Base-by-base conservation (phyloP, 2,888 invertebrate species). In the Andrena chrysosceles region DNA sequence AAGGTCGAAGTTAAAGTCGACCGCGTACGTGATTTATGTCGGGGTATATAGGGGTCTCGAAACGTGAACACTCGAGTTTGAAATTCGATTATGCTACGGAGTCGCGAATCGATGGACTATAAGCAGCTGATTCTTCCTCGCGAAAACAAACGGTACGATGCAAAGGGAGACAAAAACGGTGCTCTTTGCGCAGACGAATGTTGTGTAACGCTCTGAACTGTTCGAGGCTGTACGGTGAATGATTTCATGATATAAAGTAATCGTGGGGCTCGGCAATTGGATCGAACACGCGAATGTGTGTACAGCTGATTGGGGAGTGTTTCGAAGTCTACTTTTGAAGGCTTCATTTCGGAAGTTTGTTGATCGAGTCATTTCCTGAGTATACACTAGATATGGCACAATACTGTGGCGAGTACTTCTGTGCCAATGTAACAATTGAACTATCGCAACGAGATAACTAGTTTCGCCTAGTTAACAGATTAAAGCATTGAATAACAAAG, bases 1-100 rank as follows among this genome's bases (percentile, higher is more conserved):
- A 75, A 75, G 75, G 75, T 75, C 75, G 60, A 69, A 70, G 70
- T 48, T 75, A 52, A 70, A 60, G 35, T 20, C 26, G 20, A 20
- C n/a, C 5, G 13, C 35, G 62, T 49, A 5, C 71, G 29, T 71
- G 20, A 71, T 62, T 75, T 62, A 35, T 54, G 54, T 49, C 68
- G 48, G 35, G 48, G 20, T 42, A 16, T 52, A 29, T 33, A 33
- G n/a, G 8, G 16, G 23, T 23, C 56, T 62, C 52, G 23, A 59
- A 16, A 29, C 7, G n/a, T 23, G 49, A 13, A 29, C 42, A 42
- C 52, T 59, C 66, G 66, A 70, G 70, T 79, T 70, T 79, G 60
- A 52, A 66, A 23, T 26, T 31, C 5, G 31, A 78, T 68, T 63
- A 68, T 78, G 68, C 77, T 68, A 35, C n/a, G 48, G 60, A 54